A percentile compares a stretch with the other conserved stretches of the same genome.
Evolutionary conservation across 2,888 invertebrate genomes (phyloP).

Genomic region (Drosophila hawaiiensis): DNA sequence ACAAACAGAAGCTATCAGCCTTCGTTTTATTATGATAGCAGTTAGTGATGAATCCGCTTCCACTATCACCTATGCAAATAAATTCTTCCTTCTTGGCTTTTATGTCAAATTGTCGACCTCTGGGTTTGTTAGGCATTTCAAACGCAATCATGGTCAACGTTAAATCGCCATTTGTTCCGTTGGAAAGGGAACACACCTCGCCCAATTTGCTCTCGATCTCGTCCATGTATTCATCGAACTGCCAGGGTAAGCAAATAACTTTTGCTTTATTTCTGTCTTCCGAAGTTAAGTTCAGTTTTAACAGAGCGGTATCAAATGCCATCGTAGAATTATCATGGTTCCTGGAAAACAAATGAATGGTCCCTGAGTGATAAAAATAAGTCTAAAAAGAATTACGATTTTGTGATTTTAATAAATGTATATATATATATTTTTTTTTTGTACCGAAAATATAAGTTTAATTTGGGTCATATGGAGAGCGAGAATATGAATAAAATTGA

Average conservation of each 20-base stretch:
- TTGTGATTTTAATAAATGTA: not conserved
- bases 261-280: no score
- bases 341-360: not conserved
- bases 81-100: accelerated
- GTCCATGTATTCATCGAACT: not conserved
- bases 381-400: not conserved
- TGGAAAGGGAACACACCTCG: not conserved
- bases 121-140: accelerated
- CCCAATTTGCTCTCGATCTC: accelerated
- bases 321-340: not conserved
- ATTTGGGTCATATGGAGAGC: not conserved
- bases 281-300: not conserved
- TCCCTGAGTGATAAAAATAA: not conserved
- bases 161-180: accelerated
- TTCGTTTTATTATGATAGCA: not conserved
- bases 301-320: not conserved
- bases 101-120: accelerated
- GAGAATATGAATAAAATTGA: not conserved
- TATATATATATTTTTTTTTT: no score
- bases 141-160: accelerated
- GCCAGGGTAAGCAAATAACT: slow-evolving; percentile 27
- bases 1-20: not conserved
- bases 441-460: not conserved
- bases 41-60: not conserved
- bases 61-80: slow-evolving; percentile 37